Evolutionary conservation across 2,888 invertebrate genomes (phyloP), one percentile per base, ranked within the genome.

Genomic region (Sminthurinus aureus): DNA sequence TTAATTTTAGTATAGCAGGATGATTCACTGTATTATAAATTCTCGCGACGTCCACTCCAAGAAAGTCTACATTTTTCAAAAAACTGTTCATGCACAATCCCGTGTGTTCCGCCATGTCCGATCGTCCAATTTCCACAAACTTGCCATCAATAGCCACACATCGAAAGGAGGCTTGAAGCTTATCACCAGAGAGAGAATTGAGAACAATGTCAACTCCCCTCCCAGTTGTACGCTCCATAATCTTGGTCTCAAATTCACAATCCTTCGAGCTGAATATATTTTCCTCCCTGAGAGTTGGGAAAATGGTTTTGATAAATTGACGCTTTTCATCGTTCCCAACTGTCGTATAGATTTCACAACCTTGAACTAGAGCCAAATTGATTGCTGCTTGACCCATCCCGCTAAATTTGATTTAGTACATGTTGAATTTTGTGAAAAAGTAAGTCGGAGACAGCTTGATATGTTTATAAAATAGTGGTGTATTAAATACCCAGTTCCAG

Each of bases 41-140:
- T 69, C 96, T 95, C 91, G 99, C 98, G 89, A 99, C 91, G 71
- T 98, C 92, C 89, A 99, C 97, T 87, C 98, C 98, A 91, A 98
- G 98, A 94, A 99, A 97, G 20, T 97, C 94, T 20, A 96, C 96
- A 91, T 99, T 99, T 91, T 96, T 98, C 89, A 98, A 91, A 92
- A 99, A 98, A 24, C 98, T 90, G 0, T 96, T 93, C 98, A 99
- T 98, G 8, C 79, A 79, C 52, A 97, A 91, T n/a, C 94, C 91
- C 2, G 94, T 93, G 76, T 51, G 66, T 18, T 52, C 12, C 20
- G 69, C 58, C 3, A 50, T n/a, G 38, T 82, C 77, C 20, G 69
- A 66, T 38, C 67, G 50, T n/a, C 77, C 82, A 50, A 96, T 96
- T 91, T 96, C 96, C 79, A 96, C 90, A 90, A 97, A 96, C 83